Percentiles rank a stretch among this genome's conserved stretches.
Evolutionary conservation across 1,140 invertebrate species (phyloP).

Genomic region (Pseudomyrmex flavicornis): DNA sequence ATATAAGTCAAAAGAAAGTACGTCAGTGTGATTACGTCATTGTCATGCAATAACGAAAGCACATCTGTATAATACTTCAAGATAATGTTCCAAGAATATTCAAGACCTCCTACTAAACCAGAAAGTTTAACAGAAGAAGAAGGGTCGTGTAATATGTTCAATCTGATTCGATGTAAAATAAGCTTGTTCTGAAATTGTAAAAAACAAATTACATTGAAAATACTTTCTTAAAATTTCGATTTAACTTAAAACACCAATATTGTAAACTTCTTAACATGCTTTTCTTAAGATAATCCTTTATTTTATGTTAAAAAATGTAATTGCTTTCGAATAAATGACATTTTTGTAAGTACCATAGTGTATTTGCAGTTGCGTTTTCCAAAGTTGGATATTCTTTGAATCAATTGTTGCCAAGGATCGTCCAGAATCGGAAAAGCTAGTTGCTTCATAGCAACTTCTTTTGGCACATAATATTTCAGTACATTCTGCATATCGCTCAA

Average conservation of each 20-base stretch:
- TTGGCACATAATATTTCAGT: constrained; percentile 69
- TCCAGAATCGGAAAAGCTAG: constrained; percentile 63
- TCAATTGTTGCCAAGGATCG: constrained; percentile 67
- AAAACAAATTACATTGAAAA: background rate
- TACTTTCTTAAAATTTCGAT: background rate
- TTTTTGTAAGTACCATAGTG: constrained; percentile 68
- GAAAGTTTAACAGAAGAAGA: constrained; percentile 51
- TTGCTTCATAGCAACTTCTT: constrained; percentile 35
- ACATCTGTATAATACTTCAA: constrained; percentile 65
- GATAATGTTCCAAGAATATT: constrained; percentile 68
- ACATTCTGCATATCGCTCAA: constrained; percentile 67
- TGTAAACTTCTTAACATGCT: too few species aligned
- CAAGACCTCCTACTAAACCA: constrained; percentile 63
- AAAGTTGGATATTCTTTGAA: constrained; percentile 66
- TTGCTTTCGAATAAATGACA: background rate
- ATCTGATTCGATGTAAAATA: constrained; percentile 68
- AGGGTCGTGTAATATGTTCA: constrained; percentile 36
- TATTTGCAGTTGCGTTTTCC: constrained; percentile 63
- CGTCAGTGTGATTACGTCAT: constrained; percentile 71
- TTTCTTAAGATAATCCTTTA: too few species aligned
- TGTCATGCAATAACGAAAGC: constrained; percentile 62
- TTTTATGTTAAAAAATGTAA: too few species aligned
- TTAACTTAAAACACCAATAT: too few species aligned
- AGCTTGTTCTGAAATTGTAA: constrained; percentile 76
- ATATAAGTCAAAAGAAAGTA: constrained; percentile 64